Conservation (phyloP, 2,888 invertebrate species). For the Spilosoma lubricipeda region DNA sequence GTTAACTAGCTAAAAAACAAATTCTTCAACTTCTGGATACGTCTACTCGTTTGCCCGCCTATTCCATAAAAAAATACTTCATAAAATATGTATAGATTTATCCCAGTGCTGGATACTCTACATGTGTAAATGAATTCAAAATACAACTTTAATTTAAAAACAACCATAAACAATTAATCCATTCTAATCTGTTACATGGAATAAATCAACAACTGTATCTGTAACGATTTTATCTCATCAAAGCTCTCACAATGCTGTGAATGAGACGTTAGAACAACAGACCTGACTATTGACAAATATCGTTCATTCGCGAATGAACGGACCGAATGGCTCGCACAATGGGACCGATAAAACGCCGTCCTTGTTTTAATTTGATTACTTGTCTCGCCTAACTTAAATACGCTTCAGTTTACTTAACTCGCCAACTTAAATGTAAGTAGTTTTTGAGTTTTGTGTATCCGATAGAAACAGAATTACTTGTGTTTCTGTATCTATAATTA, state of each 20-base stretch:
- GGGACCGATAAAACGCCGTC: slow-evolving; percentile 32
- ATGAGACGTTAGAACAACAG: slow-evolving; percentile 18
- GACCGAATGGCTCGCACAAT: slow-evolving; percentile 26
- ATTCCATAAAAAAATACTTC: no score
- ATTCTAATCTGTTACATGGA: not conserved
- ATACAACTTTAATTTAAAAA: not conserved
- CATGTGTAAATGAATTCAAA: not conserved
- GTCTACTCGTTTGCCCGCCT: no score
- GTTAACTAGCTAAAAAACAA: no score
- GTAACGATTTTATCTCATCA: slow-evolving; percentile 11
- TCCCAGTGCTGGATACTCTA: not conserved
- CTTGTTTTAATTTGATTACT: slow-evolving; percentile 34
- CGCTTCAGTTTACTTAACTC: not conserved
- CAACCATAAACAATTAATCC: not conserved
- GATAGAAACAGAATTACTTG: not conserved
- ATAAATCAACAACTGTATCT: slow-evolving; percentile 4
- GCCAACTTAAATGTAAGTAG: not conserved
- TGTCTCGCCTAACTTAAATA: slow-evolving; percentile 21
- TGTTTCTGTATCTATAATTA: not conserved
- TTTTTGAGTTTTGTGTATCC: not conserved
- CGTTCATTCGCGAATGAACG: slow-evolving; percentile 45
- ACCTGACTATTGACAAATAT: slow-evolving; percentile 35
- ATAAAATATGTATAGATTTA: no score
- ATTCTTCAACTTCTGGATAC: no score
- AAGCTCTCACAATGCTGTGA: slow-evolving; percentile 14